Evolutionary conservation across 2,888 invertebrate species (phyloP).

Genomic region (Caenorhabditis plicata): DNA sequence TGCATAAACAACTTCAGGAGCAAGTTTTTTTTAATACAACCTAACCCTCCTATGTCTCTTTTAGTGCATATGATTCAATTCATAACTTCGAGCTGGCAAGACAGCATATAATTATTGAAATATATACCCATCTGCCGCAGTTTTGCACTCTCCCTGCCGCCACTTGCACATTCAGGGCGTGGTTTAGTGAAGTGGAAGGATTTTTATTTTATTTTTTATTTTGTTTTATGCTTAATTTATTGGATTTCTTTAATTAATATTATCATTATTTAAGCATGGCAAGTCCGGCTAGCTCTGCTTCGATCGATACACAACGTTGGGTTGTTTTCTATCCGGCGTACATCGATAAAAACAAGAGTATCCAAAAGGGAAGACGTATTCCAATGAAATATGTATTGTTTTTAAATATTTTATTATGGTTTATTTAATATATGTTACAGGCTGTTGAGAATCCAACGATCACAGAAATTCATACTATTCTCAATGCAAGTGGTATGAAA

Average conservation of each 20-base stretch:
- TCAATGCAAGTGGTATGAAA: conserved; percentile 78
- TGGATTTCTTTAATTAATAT: background rate
- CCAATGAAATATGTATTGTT: conserved; percentile 68
- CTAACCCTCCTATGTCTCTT: too few relatives aligned
- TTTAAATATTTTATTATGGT: background rate
- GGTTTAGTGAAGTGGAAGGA: conserved; percentile 1
- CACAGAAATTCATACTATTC: conserved; percentile 89
- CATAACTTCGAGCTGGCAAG: too few relatives aligned
- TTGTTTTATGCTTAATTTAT: background rate
- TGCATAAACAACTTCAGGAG: too few relatives aligned
- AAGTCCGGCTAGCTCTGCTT: conserved; percentile 1
- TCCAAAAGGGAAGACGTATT: conserved; percentile 84
- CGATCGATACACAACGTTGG: conserved; percentile 72
- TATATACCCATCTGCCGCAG: too few relatives aligned
- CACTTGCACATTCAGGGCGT: too few relatives aligned
- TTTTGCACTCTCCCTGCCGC: too few relatives aligned
- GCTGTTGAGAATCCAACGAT: conserved; percentile 93
- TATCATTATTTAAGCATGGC: conserved; percentile 16
- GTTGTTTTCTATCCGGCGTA: conserved; percentile 95
- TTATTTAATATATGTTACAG: conserved; percentile 59
- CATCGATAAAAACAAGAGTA: conserved; percentile 86
- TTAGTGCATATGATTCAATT: too few relatives aligned
- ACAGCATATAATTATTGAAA: too few relatives aligned
- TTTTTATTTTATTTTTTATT: conserved; percentile 4
- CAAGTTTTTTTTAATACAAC: too few relatives aligned